Evolutionary conservation across 1,140 invertebrate genomes (phyloP), one percentile per base, ranked within the genome.

Genomic region (Colletes gigas): DNA sequence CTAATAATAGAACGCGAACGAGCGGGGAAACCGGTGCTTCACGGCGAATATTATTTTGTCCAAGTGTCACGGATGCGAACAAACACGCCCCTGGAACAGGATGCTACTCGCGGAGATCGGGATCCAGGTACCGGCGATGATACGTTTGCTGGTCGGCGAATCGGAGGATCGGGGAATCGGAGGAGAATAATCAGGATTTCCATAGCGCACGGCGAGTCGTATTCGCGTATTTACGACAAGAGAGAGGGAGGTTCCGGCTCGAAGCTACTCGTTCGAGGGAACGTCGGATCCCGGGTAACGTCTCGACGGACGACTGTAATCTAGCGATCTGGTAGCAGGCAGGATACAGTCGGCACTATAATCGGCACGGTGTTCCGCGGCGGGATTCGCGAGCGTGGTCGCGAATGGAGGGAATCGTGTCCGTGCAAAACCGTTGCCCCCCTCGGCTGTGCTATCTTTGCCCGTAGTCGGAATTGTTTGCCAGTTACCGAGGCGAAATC

Each of bases 401-500:
- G 65, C 44, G 65, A 41, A 76, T 68, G 39, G 4, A 17, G 7
- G 8, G n/a, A n/a, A 76, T 76, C 73, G 39, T 44, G 52, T 50
- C 71, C 17, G 71, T 63, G 52, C 39, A 50, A 21, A 41, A 15
- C 4, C 17, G 57, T 19, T 8, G n/a, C n/a, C 71, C 71, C 60
- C 71, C 59, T 74, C 44, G 55, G 63, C 14, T n/a, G 12, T 39
- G 44, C 39, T 39, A 57, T 62, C 81, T 57, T 57, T 21, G n/a
- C 6, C 57, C 44, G 10, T 55, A 44, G 60, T 15, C 19, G 50
- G 54, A 74, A 78, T 84, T 81, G 82, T 85, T 85, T 77, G 83
- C 82, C 76, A 83, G 63, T 84, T 81, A 72, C 69, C 78, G 41
- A 21, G 83, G 84, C 59, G 71, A 85, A 85, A 76, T 82, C 84